Percentiles rank a stretch among this genome's conserved stretches.
phyloP scores from a whole-genome alignment of 2,113 vertebrate species.

The Harpagus bidentatus region DNA sequence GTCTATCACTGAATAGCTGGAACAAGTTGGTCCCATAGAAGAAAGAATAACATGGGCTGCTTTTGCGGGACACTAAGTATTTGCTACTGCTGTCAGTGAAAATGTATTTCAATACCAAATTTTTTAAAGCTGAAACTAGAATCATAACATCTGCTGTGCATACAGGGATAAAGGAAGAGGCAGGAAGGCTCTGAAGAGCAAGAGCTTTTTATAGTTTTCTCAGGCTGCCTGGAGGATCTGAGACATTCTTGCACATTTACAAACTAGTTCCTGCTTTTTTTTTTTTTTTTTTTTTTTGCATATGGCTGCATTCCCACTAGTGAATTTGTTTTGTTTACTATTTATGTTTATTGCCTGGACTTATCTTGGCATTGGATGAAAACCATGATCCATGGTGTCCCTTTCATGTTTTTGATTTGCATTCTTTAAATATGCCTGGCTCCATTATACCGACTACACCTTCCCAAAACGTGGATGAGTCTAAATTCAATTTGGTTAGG shows the following conservation, averaged over 20 bases:
- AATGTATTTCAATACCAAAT: neutral
- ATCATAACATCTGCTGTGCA: rapidly evolving
- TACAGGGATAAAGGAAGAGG: rapidly evolving
- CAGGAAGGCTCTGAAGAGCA: neutral
- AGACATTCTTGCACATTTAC: neutral
- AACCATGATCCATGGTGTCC: neutral
- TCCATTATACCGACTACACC: neutral
- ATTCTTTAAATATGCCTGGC: neutral
- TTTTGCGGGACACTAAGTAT: neutral
- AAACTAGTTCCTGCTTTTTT: too few relatives aligned
- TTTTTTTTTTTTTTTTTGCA: neutral
- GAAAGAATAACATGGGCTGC: rapidly evolving
- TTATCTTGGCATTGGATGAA: neutral
- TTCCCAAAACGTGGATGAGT: neutral
- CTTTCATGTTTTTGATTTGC: conserved; percentile 9
- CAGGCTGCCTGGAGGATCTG: neutral
- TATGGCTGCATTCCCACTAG: neutral
- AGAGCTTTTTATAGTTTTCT: neutral
- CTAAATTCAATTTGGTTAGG: neutral
- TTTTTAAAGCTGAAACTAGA: neutral
- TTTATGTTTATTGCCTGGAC: neutral
- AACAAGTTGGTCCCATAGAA: rapidly evolving
- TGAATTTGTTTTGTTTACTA: neutral
- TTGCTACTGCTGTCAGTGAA: neutral
- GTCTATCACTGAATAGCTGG: neutral